Base-by-base conservation (phyloP, 2,113 vertebrate genomes). In the Thomomys bottae region DNA sequence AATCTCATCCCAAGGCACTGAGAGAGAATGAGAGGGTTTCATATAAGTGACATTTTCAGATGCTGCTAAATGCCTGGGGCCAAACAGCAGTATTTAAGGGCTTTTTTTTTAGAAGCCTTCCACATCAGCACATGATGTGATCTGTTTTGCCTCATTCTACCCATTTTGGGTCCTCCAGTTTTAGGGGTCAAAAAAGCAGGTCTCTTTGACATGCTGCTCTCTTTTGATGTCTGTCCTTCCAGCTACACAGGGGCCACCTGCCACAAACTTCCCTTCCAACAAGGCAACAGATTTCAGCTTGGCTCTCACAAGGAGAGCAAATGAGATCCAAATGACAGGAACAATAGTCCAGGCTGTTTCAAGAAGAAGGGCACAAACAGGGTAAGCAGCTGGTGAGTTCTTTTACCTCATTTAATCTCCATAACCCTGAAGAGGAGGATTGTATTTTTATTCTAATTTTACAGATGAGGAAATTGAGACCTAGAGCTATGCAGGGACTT, bases 361-460 rank as follows among this genome's bases (percentile, higher is more conserved):
- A 64, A 10, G 18, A 94, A 78, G 89, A 68, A 94, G 84, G 82
- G 85, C 92, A 92, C 88, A 93, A 96, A 91, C 88, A 72, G 94
- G 86, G 80, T 76, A 86, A 73, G 86, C 80, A 90, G 90, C 92
- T 94, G 86, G 92, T 92, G 67, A 95, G 85, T 54, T 95, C 93
- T 88, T 83, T 95, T 90, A 90, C 86, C 42, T 95, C 86, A 54
- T 88, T 90, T 93, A 88, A 90, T 95, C 88, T 95, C 92, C 57
- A 84, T 90, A 91, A 89, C 93, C 79, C 80, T 88, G 88, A 86
- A 45, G 72, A 94, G 42, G 40, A 95, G 21, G 68, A 14, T 88
- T 95, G 63, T 86, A 81, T 92, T 93, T 94, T 96, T 89, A 93
- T 90, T 94, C 80, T 95, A 89, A 77, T 93, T 96, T 95, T 95